Base-by-base conservation (phyloP, 2,113 vertebrate genomes). In the Dromaius novaehollandiae region DNA sequence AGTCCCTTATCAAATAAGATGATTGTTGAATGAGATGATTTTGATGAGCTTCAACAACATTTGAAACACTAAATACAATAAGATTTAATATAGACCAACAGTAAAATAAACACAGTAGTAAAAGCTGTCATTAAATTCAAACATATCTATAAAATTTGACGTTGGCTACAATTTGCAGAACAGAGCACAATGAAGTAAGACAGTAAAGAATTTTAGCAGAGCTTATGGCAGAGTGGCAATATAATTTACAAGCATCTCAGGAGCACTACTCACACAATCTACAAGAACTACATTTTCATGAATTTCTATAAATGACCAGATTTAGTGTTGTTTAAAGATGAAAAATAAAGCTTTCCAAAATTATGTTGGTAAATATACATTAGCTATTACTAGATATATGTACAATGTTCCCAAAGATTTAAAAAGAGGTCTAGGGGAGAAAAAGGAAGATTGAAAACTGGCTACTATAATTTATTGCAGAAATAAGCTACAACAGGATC, bases 41-140 rank as follows among this genome's bases (percentile, higher is more conserved):
- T 77, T 82, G 1, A 68, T 89, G 53, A 93, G 30, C 20, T 84
- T 89, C 32, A 93, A 48, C 26, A 84, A 21, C 70, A 78, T 76
- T 87, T 90, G 40, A 60, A 55, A 96, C 66, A 90, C 55, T 91
- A 94, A 85, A 24, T 79, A 77, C 46, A 86, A 13, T 51, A 64
- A 70, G n/a, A 87, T 93, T 88, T 90, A 95, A 65, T 81, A 70
- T n/a, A 96, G 30, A 70, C 11, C 60, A 85, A 89, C 42, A 58
- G 61, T 89, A 94, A 94, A 96, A 94, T 92, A 93, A 95, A 79
- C 80, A 79, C 16, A 75, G 82, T 16, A 82, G n/a, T 94, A 66
- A 95, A 96, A 90, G 51, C 12, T 76, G 34, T 34, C 11, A 17
- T 75, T 88, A 96, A 90, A 86, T 60, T 86, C 51, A 92, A 93